phyloP scores from a whole-genome alignment of 2,888 invertebrate genomes.

The Drosophila emarginata region DNA sequence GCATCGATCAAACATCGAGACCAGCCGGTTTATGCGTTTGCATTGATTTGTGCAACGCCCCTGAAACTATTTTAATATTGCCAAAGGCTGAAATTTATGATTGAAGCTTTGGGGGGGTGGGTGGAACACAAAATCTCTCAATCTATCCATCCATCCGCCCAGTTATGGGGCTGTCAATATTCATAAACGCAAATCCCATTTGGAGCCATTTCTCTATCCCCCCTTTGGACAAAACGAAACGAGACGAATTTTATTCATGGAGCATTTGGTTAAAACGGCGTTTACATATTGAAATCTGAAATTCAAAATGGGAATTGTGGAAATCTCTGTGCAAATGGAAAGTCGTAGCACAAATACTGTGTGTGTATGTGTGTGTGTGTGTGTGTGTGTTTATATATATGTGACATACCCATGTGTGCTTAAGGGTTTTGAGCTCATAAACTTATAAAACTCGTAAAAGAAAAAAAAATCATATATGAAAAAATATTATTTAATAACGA shows the following conservation, averaged over 20 bases:
- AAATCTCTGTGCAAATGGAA: constrained; percentile 72
- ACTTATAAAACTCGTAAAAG: constrained; percentile 53
- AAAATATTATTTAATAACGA: constrained; percentile 18
- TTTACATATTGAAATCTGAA: constrained; percentile 68
- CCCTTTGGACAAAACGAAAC: constrained; percentile 36
- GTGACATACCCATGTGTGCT: constrained; percentile 62
- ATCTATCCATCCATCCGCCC: neutral
- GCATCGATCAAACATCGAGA: constrained; percentile 66
- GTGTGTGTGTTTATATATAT: constrained; percentile 22
- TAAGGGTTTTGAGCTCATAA: constrained; percentile 64
- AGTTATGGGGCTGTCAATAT: constrained; percentile 41
- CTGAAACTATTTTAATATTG: constrained; percentile 28
- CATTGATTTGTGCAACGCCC: constrained; percentile 50
- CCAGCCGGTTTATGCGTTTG: constrained; percentile 42
- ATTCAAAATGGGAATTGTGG: constrained; percentile 66
- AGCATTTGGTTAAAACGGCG: constrained; percentile 54
- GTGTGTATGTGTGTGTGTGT: neutral
- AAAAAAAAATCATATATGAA: constrained; percentile 10
- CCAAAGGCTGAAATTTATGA: constrained; percentile 25
- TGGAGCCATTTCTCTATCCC: constrained; percentile 23
- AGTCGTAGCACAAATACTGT: constrained; percentile 54
- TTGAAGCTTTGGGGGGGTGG: neutral
- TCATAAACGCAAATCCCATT: constrained; percentile 73
- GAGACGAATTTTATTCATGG: constrained; percentile 63
- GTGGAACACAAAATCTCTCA: neutral